Conservation (phyloP, 2,797 vertebrate genomes). For the Eleutherodactylus coqui region DNA sequence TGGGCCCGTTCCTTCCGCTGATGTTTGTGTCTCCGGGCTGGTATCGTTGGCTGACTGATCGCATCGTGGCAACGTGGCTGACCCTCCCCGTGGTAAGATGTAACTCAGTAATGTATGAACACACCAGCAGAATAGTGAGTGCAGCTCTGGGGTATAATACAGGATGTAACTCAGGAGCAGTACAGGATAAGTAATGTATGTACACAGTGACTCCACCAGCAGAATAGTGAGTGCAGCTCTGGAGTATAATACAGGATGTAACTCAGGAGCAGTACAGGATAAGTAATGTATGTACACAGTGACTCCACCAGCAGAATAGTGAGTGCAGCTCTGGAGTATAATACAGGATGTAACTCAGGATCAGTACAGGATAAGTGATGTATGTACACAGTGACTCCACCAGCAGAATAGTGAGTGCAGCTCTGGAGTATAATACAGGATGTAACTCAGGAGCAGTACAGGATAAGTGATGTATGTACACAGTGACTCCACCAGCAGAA, state of each 20-base stretch:
- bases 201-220: background rate
- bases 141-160: background rate
- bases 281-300: background rate
- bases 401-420: background rate
- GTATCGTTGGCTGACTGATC: slow-evolving; percentile 96
- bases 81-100: slow-evolving; percentile 91
- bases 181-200: background rate
- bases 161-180: too few species aligned
- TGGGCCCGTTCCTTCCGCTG: slow-evolving; percentile 90
- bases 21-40: slow-evolving; percentile 90
- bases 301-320: background rate
- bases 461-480: background rate
- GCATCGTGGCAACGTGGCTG: slow-evolving; percentile 94
- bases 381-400: background rate
- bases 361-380: background rate
- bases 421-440: background rate
- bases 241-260: background rate
- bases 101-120: background rate
- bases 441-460: too few species aligned
- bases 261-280: background rate
- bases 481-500: background rate
- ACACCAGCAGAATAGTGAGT: background rate
- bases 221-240: background rate
- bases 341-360: too few species aligned
- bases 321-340: background rate